Evolutionary conservation across 2,888 invertebrate genomes (phyloP).

Genomic region (Oligia strigilis): DNA sequence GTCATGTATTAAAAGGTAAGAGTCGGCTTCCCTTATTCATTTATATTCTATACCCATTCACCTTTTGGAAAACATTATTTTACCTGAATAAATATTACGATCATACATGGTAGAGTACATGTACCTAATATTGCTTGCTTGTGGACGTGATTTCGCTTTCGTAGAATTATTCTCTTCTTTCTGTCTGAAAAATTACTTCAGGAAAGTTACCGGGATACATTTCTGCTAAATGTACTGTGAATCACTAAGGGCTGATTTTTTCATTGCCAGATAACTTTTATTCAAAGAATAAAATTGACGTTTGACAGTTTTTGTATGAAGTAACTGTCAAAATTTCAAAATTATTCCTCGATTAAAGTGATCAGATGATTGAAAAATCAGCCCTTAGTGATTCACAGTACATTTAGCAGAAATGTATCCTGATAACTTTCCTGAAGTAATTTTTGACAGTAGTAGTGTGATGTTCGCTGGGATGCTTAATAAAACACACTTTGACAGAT

Average conservation of each 20-base stretch:
- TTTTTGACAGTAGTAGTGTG: no score
- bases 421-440: no score
- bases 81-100: constrained; percentile 43
- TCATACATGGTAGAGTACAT: constrained; percentile 1
- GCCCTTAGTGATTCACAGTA: not conserved
- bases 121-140: constrained; percentile 15
- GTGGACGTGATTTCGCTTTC: constrained; percentile 21
- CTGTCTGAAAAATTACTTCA: no score
- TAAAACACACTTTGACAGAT: no score
- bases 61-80: constrained; percentile 40
- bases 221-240: not conserved
- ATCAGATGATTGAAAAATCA: no score
- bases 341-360: no score
- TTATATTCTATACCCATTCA: constrained; percentile 34
- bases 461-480: no score
- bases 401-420: not conserved
- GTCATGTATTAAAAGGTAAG: constrained; percentile 29
- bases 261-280: no score
- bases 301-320: no score
- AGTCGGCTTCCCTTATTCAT: constrained; percentile 7
- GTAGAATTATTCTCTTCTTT: not conserved
- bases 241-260: no score
- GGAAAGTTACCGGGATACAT: not conserved
- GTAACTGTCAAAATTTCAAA: no score
- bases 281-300: no score